Percentiles rank a stretch among this genome's conserved stretches.
Evolutionary conservation across 2,888 invertebrate genomes (phyloP).

Genomic region (Operophtera brumata): DNA sequence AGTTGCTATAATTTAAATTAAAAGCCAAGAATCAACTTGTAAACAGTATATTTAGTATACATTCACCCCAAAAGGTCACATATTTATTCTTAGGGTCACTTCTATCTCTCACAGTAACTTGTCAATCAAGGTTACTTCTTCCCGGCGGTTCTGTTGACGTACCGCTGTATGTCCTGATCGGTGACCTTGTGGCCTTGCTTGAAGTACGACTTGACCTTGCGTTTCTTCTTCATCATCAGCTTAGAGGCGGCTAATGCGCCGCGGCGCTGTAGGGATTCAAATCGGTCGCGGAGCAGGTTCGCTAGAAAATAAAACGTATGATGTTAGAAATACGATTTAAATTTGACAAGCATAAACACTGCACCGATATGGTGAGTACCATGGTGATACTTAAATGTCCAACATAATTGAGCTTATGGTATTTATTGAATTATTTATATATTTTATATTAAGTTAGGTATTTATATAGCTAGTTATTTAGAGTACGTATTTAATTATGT

Average conservation of each 20-base stretch:
- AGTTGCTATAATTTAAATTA: too few species aligned
- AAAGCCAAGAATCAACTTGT: neutral
- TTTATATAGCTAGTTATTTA: too few species aligned
- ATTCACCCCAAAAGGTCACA: too few species aligned
- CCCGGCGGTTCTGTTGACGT: conserved; percentile 39
- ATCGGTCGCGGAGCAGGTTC: conserved; percentile 90
- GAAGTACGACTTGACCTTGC: conserved; percentile 86
- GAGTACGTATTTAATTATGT: too few species aligned
- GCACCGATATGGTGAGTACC: too few species aligned
- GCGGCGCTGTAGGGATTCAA: conserved; percentile 92
- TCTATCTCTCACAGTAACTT: conserved; percentile 6
- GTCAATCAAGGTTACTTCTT: conserved; percentile 28
- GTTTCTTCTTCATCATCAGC: conserved; percentile 83
- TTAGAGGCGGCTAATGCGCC: conserved; percentile 91
- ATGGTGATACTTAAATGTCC: too few species aligned
- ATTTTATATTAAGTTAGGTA: too few species aligned
- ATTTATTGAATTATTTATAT: too few species aligned
- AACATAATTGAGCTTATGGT: too few species aligned
- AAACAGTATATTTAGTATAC: conserved; percentile 13
- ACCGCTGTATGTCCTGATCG: conserved; percentile 72
- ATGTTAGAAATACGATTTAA: neutral
- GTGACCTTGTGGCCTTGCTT: conserved; percentile 80
- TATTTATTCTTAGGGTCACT: neutral
- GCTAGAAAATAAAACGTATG: conserved; percentile 59
- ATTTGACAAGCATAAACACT: too few species aligned